Conservation (phyloP, 2,888 invertebrate genomes). For the Sicus ferrugineus region DNA sequence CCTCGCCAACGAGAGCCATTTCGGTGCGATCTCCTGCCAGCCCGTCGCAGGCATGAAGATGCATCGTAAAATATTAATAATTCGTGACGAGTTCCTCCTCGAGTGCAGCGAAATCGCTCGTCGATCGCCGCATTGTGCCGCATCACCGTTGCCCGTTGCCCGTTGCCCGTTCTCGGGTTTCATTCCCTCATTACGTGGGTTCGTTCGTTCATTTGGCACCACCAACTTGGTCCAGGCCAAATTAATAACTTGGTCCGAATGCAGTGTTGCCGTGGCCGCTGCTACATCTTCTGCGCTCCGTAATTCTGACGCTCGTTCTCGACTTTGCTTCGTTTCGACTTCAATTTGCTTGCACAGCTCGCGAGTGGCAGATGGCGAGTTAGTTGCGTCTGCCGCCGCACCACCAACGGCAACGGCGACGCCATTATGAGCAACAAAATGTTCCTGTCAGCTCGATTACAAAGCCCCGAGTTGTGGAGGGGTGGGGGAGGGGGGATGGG, state of each 20-base stretch:
- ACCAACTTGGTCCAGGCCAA: constrained; percentile 6
- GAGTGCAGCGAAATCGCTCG: neutral
- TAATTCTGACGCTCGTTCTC: neutral
- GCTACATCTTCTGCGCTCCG: neutral
- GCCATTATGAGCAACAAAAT: neutral
- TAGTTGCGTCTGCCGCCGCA: neutral
- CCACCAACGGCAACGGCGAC: constrained; percentile 1
- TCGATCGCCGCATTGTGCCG: neutral
- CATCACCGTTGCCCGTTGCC: neutral
- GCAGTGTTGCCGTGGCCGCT: neutral
- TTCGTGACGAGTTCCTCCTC: constrained; percentile 20
- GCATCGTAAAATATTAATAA: constrained; percentile 19
- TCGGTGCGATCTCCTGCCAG: too few species aligned
- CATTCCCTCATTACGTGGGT: neutral
- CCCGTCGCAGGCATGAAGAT: neutral
- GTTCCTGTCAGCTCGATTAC: neutral
- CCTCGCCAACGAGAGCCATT: too few species aligned
- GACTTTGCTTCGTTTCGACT: neutral
- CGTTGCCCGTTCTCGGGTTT: neutral
- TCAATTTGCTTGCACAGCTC: constrained; percentile 14
- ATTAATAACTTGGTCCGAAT: neutral
- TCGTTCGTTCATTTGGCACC: constrained; percentile 11
- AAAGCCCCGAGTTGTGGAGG: too few species aligned
- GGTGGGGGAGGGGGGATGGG: too few species aligned
- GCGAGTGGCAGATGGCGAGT: constrained; percentile 12